Evolutionary conservation across 1,140 invertebrate genomes (phyloP).

Genomic region (Aethina tumida): DNA sequence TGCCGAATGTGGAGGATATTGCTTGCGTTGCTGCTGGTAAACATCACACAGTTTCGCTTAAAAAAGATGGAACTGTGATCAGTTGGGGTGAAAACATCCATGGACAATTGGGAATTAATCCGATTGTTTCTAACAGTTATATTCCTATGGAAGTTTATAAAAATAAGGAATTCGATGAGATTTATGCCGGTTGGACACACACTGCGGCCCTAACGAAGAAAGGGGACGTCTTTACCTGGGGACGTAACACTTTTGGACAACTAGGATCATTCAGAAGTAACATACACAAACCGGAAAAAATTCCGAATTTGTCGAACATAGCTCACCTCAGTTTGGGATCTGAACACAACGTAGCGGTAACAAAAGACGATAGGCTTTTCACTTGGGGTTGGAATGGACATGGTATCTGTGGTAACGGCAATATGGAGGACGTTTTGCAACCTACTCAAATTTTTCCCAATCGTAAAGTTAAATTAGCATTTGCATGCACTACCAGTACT

Average conservation of each 20-base stretch:
- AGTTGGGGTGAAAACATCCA: slow-evolving; percentile 68
- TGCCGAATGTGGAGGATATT: slow-evolving; percentile 44
- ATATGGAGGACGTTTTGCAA: slow-evolving; percentile 46
- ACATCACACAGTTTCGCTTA: slow-evolving; percentile 57
- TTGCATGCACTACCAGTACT: slow-evolving; percentile 45
- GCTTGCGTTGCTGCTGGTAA: slow-evolving; percentile 57
- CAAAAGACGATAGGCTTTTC: slow-evolving; percentile 48
- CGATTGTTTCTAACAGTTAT: slow-evolving; percentile 39
- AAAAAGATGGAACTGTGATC: slow-evolving; percentile 44
- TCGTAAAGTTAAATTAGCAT: slow-evolving; percentile 34
- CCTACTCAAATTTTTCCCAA: slow-evolving; percentile 33
- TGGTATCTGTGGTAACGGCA: slow-evolving; percentile 69
- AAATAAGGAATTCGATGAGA: slow-evolving; percentile 35
- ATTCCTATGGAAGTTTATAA: slow-evolving; percentile 39
- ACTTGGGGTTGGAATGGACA: slow-evolving; percentile 92
- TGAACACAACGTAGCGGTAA: slow-evolving; percentile 62
- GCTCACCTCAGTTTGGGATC: slow-evolving; percentile 57
- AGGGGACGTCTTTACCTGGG: slow-evolving; percentile 59
- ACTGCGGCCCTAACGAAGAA: slow-evolving; percentile 47
- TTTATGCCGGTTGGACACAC: slow-evolving; percentile 66
- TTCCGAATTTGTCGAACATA: slow-evolving; percentile 36
- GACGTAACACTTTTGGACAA: slow-evolving; percentile 73
- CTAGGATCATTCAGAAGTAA: slow-evolving; percentile 38
- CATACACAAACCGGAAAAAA: slow-evolving; percentile 28
- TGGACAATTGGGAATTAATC: slow-evolving; percentile 52